phyloP scores from a whole-genome alignment of 1,140 invertebrate genomes.

The Drosophila equinoxialis region DNA sequence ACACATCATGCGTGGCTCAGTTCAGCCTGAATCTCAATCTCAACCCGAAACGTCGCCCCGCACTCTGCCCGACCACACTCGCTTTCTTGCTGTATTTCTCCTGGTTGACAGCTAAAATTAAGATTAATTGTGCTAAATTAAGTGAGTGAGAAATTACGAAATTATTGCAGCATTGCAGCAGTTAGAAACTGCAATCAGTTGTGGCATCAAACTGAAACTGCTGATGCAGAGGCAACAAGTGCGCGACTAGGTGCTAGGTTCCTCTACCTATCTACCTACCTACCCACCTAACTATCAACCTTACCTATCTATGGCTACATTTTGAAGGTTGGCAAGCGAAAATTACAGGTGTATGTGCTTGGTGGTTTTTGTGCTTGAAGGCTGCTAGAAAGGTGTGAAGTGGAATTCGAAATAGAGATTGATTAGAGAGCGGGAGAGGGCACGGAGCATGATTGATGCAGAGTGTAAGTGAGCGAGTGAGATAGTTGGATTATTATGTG shows the following conservation, averaged over 20 bases:
- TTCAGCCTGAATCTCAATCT: conserved; percentile 39
- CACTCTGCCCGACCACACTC: not conserved
- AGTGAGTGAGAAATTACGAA: conserved; percentile 80
- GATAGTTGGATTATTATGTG: not conserved
- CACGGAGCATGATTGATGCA: conserved; percentile 8
- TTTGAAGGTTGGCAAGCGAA: conserved; percentile 40
- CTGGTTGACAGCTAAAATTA: conserved; percentile 76
- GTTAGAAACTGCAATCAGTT: conserved; percentile 78
- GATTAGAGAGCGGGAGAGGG: conserved; percentile 10
- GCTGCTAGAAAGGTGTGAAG: conserved; percentile 63
- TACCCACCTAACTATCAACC: conserved; percentile 17
- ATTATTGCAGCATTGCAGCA: conserved; percentile 72
- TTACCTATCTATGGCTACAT: conserved; percentile 24
- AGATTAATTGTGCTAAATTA: conserved; percentile 80
- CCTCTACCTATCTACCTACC: conserved; percentile 40
- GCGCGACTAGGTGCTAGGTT: conserved; percentile 32
- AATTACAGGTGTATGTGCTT: conserved; percentile 72
- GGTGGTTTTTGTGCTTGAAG: conserved; percentile 30
- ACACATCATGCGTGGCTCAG: conserved; percentile 34
- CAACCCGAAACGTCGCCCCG: conserved; percentile 28
- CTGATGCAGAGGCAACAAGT: not conserved
- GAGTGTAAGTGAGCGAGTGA: not conserved
- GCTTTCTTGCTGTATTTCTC: conserved; percentile 14
- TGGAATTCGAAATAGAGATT: conserved; percentile 52
- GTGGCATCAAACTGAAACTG: conserved; percentile 50